Percentiles rank a stretch among this genome's conserved stretches.
Evolutionary conservation across 2,888 invertebrate species (phyloP).

Genomic region (Arrhopalites spinosus): DNA sequence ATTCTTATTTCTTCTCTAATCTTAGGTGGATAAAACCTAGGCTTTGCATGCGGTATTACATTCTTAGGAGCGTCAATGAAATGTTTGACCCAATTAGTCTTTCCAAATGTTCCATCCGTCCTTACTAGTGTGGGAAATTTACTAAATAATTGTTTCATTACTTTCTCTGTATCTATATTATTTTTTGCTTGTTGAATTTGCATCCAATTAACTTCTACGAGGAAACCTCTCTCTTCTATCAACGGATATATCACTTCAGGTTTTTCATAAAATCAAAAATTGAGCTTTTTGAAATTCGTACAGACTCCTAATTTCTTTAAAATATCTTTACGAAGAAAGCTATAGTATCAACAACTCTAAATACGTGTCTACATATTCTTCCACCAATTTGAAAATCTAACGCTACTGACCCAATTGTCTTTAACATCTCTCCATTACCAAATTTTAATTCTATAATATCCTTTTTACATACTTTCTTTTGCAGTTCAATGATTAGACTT

Average conservation of each 20-base stretch:
- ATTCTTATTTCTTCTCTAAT: constrained; percentile 8
- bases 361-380: no score
- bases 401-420: no score
- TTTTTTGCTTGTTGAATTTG: neutral
- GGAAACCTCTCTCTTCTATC: neutral
- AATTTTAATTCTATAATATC: no score
- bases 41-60: constrained; percentile 3
- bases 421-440: no score
- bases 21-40: constrained; percentile 3
- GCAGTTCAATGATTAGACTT: no score
- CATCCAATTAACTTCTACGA: neutral
- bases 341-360: no score
- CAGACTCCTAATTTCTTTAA: neutral
- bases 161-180: neutral
- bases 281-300: neutral
- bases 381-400: no score
- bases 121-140: neutral
- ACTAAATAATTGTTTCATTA: neutral
- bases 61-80: constrained; percentile 16
- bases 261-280: neutral
- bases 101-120: neutral
- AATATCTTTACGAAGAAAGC: neutral
- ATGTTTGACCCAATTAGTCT: constrained; percentile 14
- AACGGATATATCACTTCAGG: neutral
- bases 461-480: no score